Evolutionary conservation across 2,797 vertebrate genomes (phyloP).

Genomic region (Netta rufina): DNA sequence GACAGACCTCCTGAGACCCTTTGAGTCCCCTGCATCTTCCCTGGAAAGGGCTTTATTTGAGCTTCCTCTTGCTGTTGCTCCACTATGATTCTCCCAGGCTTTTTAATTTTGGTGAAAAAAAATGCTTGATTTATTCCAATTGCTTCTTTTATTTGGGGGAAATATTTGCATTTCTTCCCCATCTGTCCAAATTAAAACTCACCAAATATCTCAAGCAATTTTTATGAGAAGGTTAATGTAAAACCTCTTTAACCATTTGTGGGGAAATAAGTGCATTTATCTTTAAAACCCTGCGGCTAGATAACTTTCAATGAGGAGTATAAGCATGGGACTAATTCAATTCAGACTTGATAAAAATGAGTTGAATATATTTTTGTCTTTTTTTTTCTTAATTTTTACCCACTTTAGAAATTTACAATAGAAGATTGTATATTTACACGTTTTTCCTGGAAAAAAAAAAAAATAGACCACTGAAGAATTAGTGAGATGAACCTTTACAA

Average conservation of each 20-base stretch:
- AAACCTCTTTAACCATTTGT: not conserved
- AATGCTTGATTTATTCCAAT: not conserved
- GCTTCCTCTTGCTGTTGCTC: not conserved
- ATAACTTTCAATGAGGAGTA: not conserved
- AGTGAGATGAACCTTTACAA: not conserved
- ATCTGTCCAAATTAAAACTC: not conserved
- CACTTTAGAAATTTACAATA: not conserved
- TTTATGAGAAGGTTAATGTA: not conserved
- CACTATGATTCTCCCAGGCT: not conserved
- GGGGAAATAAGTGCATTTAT: not conserved
- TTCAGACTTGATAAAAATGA: not conserved
- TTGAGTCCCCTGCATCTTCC: not conserved
- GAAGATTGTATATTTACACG: not conserved
- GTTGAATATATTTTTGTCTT: not conserved
- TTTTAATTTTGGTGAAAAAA: not conserved
- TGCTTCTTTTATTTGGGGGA: not conserved
- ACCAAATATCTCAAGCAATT: not conserved
- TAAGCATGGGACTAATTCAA: not conserved
- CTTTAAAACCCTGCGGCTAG: not conserved
- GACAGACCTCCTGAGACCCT: not conserved
- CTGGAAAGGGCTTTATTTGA: not conserved
- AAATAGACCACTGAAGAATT: not conserved
- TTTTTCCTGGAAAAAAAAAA: not conserved
- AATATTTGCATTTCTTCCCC: not conserved
- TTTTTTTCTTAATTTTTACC: not conserved